A percentile compares a stretch with the other conserved stretches of the same genome.
Evolutionary conservation across 1,140 invertebrate species (phyloP).

Genomic region (Pseudomyrmex cubaensis): DNA sequence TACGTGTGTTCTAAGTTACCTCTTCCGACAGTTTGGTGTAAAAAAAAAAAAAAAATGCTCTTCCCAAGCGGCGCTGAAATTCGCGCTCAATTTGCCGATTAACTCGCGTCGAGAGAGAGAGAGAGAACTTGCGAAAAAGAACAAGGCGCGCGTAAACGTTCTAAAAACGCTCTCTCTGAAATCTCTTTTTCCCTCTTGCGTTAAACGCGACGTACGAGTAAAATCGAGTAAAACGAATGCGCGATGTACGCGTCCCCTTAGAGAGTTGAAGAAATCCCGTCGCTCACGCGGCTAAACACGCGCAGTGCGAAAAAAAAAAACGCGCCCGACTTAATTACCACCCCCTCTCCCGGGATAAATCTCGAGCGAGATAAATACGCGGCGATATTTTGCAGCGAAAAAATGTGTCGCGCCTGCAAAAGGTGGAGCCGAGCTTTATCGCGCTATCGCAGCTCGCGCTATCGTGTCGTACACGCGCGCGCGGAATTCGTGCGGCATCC

Average conservation of each 20-base stretch:
- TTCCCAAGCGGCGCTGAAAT: slow-evolving; percentile 8
- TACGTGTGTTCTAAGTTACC: too few species aligned
- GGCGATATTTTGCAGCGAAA: slow-evolving; percentile 58
- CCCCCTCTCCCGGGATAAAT: slow-evolving; percentile 55
- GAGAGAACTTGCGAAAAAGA: neutral
- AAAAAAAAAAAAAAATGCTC: neutral
- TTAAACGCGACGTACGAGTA: neutral
- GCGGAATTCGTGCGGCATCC: neutral
- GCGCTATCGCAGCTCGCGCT: neutral
- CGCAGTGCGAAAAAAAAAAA: neutral
- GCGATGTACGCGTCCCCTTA: neutral
- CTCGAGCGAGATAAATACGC: slow-evolving; percentile 59
- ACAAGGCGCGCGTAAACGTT: neutral
- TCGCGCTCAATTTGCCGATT: neutral
- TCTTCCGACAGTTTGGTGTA: neutral
- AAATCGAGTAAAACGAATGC: neutral
- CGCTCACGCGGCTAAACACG: neutral
- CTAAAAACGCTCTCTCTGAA: neutral
- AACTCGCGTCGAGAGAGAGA: neutral
- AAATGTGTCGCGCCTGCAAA: slow-evolving; percentile 50
- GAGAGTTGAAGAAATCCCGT: neutral
- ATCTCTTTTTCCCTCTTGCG: neutral
- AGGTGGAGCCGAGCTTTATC: slow-evolving; percentile 11
- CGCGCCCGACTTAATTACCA: slow-evolving; percentile 62
- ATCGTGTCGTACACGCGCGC: slow-evolving; percentile 18